Conservation (phyloP, 2,888 invertebrate species). For the Heterodera filipjevi region DNA sequence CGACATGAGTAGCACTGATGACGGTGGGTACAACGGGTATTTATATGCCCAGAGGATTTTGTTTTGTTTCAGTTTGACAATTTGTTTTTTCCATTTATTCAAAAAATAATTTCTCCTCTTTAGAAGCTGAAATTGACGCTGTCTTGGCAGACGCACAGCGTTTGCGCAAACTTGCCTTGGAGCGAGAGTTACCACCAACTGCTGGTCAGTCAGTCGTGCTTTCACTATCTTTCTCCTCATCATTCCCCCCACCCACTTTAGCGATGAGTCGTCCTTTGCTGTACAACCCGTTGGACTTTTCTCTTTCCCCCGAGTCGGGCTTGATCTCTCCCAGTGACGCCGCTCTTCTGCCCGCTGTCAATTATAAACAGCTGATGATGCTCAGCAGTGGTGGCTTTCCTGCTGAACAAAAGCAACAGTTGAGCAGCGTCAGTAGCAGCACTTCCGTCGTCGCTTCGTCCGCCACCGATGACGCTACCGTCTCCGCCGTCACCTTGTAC, state of each 20-base stretch:
- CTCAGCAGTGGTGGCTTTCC: background rate
- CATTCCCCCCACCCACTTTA: background rate
- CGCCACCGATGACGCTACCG: background rate
- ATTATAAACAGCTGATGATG: background rate
- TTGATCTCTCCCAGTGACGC: background rate
- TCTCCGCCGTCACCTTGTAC: background rate
- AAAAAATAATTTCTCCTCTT: background rate
- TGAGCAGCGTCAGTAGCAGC: background rate
- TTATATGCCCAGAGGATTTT: background rate
- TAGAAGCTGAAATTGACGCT: constrained; percentile 58
- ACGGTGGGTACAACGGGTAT: constrained; percentile 19
- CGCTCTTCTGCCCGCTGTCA: constrained; percentile 1
- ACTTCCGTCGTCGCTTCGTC: background rate
- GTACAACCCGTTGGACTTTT: background rate
- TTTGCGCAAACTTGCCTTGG: constrained; percentile 5
- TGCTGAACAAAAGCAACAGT: background rate
- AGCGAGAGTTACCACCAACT: constrained; percentile 24
- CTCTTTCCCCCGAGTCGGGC: constrained; percentile 1
- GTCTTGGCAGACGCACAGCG: constrained; percentile 48
- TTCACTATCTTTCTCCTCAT: too few relatives aligned
- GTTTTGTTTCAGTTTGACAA: background rate
- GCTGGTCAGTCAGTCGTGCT: constrained; percentile 10
- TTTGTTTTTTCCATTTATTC: background rate
- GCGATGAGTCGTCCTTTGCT: background rate
- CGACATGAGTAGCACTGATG: constrained; percentile 39